These are phyloP conservation scores for Leptinotarsa lineolata DNA, from an alignment of 1,140 invertebrate genomes.

Conservation along the genomic window DNA sequence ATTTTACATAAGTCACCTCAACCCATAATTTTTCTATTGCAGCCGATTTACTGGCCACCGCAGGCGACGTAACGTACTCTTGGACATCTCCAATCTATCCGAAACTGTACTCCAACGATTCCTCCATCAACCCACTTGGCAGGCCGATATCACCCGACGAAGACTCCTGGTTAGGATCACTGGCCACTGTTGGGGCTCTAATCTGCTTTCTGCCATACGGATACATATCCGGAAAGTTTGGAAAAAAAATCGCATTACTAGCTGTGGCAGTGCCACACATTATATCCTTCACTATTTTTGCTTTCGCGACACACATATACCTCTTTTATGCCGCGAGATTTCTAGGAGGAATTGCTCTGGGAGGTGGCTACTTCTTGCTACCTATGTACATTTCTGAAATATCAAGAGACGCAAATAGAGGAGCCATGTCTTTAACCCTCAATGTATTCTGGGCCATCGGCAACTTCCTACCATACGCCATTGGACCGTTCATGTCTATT, in stretches of 20 bases:
- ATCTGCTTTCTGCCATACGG: constrained; percentile 56
- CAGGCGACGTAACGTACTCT: constrained; percentile 66
- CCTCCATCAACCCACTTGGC: constrained; percentile 47
- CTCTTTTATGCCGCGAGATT: constrained; percentile 60
- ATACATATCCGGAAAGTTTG: constrained; percentile 51
- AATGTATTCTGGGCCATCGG: constrained; percentile 43
- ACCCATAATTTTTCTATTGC: constrained; percentile 33
- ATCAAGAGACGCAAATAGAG: constrained; percentile 68
- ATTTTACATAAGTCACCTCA: too few relatives aligned
- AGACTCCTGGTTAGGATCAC: constrained; percentile 78
- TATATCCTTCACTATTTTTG: constrained; percentile 68
- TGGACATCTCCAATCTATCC: constrained; percentile 74
- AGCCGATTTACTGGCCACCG: constrained; percentile 69
- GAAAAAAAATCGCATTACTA: constrained; percentile 55
- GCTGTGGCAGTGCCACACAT: constrained; percentile 62
- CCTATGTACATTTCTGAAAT: constrained; percentile 71
- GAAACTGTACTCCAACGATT: constrained; percentile 56
- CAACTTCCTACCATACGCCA: constrained; percentile 40
- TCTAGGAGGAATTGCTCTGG: constrained; percentile 68
- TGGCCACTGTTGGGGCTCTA: constrained; percentile 77
- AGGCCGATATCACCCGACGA: constrained; percentile 58
- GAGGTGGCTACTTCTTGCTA: constrained; percentile 65
- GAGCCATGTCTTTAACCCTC: constrained; percentile 50
- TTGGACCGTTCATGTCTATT: constrained; percentile 44
- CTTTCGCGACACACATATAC: constrained; percentile 58